Base-by-base conservation (phyloP, 2,888 invertebrate species). In the Ophraella communa region DNA sequence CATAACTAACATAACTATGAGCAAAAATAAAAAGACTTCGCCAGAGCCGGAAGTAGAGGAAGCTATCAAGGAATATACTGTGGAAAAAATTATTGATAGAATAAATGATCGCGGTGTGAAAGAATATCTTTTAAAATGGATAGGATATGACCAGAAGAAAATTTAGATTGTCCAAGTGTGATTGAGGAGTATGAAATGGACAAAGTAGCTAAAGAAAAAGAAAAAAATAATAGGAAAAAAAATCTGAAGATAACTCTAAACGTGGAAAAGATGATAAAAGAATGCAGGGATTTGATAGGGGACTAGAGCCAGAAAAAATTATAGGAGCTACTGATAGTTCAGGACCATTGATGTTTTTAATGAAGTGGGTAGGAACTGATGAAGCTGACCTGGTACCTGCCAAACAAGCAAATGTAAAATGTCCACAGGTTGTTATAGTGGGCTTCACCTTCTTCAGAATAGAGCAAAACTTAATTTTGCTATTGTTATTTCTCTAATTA, bases 271-370 rank as follows among this genome's bases (percentile, higher is more conserved):
- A 86, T 66, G 84, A 84, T 67, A 86, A 87, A 74, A 87, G 87
- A 74, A 80, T 84, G 0, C 85, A 87, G 62, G 94, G 94, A 0
- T 95, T 95, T 79, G 94, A 94, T 72, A 84, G 93, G 59, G 91
- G 91, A 1, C 80, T 94, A 21, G 91, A 92, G 72, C 93, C 95
- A 1, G 94, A 95, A 71, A 91, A 92, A 81, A 94, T 95, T 66
- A 91, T 93, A 76, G 93, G 97, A 55, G 96, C 96, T 2, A 96
- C 96, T 30, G 96, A 97, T 80, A 93, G 94, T 66, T 93, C 92
- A 69, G 81, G 81, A 11, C 77, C 78, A 55, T 82, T 89, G 17
- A 88, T 89, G 88, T 89, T 90, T 77, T 79, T 90, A 23, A 88
- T 90, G 84, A 89, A 89, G 78, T 90, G 91, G 91, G 87, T 84